Evolutionary conservation across 2,888 invertebrate species (phyloP).

Genomic region (Rotaria magnacalcarata): DNA sequence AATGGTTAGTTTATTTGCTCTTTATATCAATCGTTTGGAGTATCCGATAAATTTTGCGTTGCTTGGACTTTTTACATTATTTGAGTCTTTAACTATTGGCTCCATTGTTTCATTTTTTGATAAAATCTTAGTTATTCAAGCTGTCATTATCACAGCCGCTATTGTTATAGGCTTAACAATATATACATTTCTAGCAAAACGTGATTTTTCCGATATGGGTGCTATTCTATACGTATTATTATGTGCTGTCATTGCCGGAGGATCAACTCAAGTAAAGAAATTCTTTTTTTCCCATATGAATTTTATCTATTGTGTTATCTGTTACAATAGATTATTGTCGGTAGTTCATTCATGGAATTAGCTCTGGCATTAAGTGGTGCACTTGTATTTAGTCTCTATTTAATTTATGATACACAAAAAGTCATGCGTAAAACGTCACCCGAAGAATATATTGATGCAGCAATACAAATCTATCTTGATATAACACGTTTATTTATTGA

Average conservation of each 20-base stretch:
- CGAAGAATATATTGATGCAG: constrained; percentile 80
- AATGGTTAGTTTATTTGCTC: constrained; percentile 63
- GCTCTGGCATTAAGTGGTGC: constrained; percentile 70
- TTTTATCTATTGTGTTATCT: constrained; percentile 45
- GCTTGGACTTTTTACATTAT: constrained; percentile 69
- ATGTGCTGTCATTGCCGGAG: constrained; percentile 68
- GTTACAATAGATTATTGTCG: constrained; percentile 68
- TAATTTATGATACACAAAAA: constrained; percentile 77
- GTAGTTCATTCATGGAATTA: constrained; percentile 70
- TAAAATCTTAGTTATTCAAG: constrained; percentile 71
- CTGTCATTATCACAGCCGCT: constrained; percentile 71
- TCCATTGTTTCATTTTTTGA: constrained; percentile 75
- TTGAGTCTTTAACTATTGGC: constrained; percentile 74
- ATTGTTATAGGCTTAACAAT: constrained; percentile 72
- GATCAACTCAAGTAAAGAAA: constrained; percentile 63
- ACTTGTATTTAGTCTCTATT: constrained; percentile 72
- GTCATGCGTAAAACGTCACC: constrained; percentile 75
- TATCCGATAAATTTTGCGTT: constrained; percentile 76
- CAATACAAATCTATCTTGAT: constrained; percentile 79
- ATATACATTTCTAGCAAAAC: constrained; percentile 79
- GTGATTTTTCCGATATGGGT: constrained; percentile 74
- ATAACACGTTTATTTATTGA: constrained; percentile 78
- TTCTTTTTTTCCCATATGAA: not conserved
- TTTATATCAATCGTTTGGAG: constrained; percentile 71
- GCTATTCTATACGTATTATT: constrained; percentile 65